Conservation (phyloP, 2,888 invertebrate genomes). For the Aspidiotus destructor region DNA sequence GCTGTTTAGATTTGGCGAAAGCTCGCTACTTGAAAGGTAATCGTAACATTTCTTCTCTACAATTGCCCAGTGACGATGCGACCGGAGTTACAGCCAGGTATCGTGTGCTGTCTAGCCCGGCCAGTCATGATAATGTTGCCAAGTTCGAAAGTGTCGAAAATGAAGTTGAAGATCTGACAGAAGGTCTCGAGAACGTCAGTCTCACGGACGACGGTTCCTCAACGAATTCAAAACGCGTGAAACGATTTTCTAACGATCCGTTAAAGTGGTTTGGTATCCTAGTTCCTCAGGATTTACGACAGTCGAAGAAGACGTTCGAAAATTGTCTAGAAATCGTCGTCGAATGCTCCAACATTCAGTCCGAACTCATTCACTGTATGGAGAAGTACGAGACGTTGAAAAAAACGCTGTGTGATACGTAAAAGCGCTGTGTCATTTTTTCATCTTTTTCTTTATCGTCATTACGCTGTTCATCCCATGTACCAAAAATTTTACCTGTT, state of each 20-base stretch:
- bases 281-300: slow-evolving; percentile 66
- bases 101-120: slow-evolving; percentile 24
- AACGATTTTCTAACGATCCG: slow-evolving; percentile 48
- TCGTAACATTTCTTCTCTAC: slow-evolving; percentile 54
- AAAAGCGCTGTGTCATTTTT: no score
- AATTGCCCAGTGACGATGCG: slow-evolving; percentile 55
- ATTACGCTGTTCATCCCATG: no score
- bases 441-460: no score
- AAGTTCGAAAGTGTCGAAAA: slow-evolving; percentile 9
- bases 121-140: slow-evolving; percentile 1
- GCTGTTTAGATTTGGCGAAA: slow-evolving; percentile 65
- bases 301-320: slow-evolving; percentile 63
- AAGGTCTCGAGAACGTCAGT: background rate
- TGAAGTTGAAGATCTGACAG: slow-evolving; percentile 1
- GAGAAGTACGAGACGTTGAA: slow-evolving; percentile 40
- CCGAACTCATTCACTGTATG: slow-evolving; percentile 46
- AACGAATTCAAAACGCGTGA: slow-evolving; percentile 38
- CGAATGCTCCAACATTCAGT: slow-evolving; percentile 60
- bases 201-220: slow-evolving; percentile 36
- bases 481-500: no score
- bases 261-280: slow-evolving; percentile 79
- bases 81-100: slow-evolving; percentile 23
- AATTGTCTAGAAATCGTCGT: slow-evolving; percentile 56
- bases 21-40: slow-evolving; percentile 69
- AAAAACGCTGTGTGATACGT: background rate